Evolutionary conservation across 2,888 invertebrate genomes (phyloP), one percentile per base, ranked within the genome.

Genomic region (Ophion ventricosus): DNA sequence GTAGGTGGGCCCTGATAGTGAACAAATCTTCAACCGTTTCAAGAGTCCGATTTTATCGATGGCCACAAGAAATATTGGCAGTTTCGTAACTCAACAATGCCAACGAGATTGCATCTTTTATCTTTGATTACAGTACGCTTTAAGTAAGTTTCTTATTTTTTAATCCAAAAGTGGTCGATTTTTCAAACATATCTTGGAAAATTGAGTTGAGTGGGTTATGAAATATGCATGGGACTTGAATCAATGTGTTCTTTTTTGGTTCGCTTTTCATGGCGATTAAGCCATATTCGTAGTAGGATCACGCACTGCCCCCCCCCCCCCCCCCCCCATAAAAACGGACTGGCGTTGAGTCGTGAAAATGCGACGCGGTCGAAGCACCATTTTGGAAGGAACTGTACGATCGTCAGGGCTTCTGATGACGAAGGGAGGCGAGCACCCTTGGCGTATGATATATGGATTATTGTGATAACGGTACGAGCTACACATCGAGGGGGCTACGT

Each of bases 261-360:
- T 83, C 73, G 20, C 67, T 76, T 79, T 78, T 69, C 29, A 49
- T 63, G 80, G 80, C 61, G 78, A 82, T 74, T 54, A 70, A 81
- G 74, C 78, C 49, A 49, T 56, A 80, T 86, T 69, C 59, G 77
- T 67, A 86, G 83, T 82, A 61, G 70, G 66, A 81, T 85, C 86
- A 86, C 83, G 83, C 74, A n/a, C 35, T 25, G 67, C 69, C 29
- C 29, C 29, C 29, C 29, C 29, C 29, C 29, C 29, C 29, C 8
- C 35, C 2, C 35, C 20, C 40, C 40, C 23, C 35, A 49, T 49
- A 43, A 67, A 74, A 66, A 63, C 10, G 23, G 66, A 74, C 66
- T 26, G 14, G 20, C 20, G 49, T 74, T 49, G 67, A 69, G 70
- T 64, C 79, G 66, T 59, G 76, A 79, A 84, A 81, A 82, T 79